Evolutionary conservation across 2,888 invertebrate species (phyloP).

Genomic region (Xestia c-nigrum): DNA sequence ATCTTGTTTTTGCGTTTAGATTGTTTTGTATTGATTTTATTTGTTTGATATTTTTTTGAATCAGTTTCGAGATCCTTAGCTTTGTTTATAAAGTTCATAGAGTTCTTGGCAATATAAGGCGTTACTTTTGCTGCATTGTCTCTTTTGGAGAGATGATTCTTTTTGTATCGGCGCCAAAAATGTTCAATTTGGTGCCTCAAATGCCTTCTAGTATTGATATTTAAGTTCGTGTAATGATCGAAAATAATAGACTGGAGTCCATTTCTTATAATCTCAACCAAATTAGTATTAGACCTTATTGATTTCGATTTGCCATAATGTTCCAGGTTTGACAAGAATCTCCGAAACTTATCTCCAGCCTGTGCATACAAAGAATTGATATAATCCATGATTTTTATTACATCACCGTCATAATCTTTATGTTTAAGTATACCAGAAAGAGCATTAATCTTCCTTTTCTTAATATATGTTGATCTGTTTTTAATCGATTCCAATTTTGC

Average conservation of each 20-base stretch:
- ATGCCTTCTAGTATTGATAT: conserved; percentile 63
- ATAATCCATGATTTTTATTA: conserved; percentile 63
- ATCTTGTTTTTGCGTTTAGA: background rate
- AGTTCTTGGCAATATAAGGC: background rate
- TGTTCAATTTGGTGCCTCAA: conserved; percentile 60
- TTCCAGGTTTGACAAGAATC: conserved; percentile 68
- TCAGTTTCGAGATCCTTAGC: background rate
- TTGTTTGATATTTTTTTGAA: background rate
- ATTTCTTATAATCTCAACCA: conserved; percentile 67
- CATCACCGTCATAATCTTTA: conserved; percentile 44
- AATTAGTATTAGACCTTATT: conserved; percentile 60
- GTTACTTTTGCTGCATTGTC: background rate
- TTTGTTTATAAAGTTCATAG: background rate
- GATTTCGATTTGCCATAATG: conserved; percentile 61
- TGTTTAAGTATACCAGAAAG: conserved; percentile 52
- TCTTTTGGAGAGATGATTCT: background rate
- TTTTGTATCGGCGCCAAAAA: conserved; percentile 10
- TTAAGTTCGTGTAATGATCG: conserved; percentile 73
- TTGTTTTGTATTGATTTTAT: background rate
- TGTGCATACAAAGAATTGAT: conserved; percentile 74
- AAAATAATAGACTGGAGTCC: conserved; percentile 71
- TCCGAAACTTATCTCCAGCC: conserved; percentile 60
- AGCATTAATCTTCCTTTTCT: conserved; percentile 63
- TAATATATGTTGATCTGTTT: conserved; percentile 48
- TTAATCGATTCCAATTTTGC: conserved; percentile 66